Evolutionary conservation across 2,797 vertebrate species (phyloP), one percentile per base, ranked within the genome.

Genomic region (Toxotes lorentzi): DNA sequence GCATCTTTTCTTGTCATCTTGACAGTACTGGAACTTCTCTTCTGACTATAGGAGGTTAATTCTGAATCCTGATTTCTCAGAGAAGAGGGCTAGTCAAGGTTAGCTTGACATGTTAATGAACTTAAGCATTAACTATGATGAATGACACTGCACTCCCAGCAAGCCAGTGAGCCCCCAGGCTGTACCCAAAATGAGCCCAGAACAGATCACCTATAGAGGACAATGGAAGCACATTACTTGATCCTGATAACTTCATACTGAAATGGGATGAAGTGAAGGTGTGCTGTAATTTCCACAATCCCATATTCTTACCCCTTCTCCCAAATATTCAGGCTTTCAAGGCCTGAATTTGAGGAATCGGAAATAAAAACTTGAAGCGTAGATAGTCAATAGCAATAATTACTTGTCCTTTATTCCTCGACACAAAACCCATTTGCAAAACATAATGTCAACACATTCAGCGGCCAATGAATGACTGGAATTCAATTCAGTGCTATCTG

Each of bases 31-130:
- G 83, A 93, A 91, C 88, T 92, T 93, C 35, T 88, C 88, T 79
- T 84, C 70, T 80, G 85, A 87, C 68, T 80, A 65, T 70, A 74
- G 68, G 73, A 89, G 84, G 79, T 86, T 82, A 77, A 89, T 91
- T 88, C 79, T 90, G 88, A 93, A 92, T 90, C 84, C 86, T 69
- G 78, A 93, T 89, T 85, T 84, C 78, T 86, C 34, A 79, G 70
- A 79, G 73, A 64, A 61, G 79, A 81, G 75, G 70, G 78, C 87
- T 89, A 81, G 86, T 93, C 91, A 94, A 95, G 93, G 92, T 95
- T 90, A 92, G 83, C 74, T 79, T 93, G 91, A 93, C 92, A 93
- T 87, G 87, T 86, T 88, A 89, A 92, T 93, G 87, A 94, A 91
- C 88, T 81, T 73, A 59, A 82, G 75, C 62, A 48, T 74, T 89